Conservation (phyloP, 1,140 invertebrate species). For the Amyelois transitella region DNA sequence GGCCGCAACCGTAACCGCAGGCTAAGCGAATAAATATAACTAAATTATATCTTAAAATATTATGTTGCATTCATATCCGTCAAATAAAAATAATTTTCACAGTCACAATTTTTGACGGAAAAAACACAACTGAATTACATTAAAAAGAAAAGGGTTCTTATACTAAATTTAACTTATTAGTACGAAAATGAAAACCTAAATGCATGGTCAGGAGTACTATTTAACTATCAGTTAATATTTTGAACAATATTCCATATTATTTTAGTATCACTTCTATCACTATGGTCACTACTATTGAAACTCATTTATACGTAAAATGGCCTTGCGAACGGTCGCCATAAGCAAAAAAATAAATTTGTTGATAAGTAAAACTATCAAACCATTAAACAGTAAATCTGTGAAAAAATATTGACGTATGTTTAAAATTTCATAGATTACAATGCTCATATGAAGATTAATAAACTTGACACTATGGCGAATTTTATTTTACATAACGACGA, state of each 20-base stretch:
- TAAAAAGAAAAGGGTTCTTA: constrained; percentile 11
- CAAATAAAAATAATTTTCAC: constrained; percentile 21
- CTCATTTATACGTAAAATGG: constrained; percentile 1
- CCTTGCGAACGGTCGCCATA: no score
- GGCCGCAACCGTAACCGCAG: constrained; percentile 11
- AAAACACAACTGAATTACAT: constrained; percentile 35
- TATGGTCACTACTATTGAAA: constrained; percentile 36
- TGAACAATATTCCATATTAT: constrained; percentile 38
- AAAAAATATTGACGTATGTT: no score
- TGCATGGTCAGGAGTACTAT: constrained; percentile 43
- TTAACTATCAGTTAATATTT: constrained; percentile 36
- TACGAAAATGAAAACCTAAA: constrained; percentile 45
- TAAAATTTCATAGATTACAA: no score
- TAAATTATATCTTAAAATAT: constrained; percentile 37
- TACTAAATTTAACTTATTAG: constrained; percentile 26
- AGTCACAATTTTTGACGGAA: constrained; percentile 36
- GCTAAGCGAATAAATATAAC: constrained; percentile 36
- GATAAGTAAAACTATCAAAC: no score
- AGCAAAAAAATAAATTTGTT: no score
- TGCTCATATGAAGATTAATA: no score
- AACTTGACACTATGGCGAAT: no score
- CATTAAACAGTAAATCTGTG: no score
- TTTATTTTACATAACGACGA: no score
- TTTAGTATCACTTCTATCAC: constrained; percentile 62
- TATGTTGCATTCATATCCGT: constrained; percentile 26